These are phyloP conservation scores for Montipora capricornis DNA, from an alignment of 64 coral and sea anemone genomes.

Conservation along the genomic window DNA sequence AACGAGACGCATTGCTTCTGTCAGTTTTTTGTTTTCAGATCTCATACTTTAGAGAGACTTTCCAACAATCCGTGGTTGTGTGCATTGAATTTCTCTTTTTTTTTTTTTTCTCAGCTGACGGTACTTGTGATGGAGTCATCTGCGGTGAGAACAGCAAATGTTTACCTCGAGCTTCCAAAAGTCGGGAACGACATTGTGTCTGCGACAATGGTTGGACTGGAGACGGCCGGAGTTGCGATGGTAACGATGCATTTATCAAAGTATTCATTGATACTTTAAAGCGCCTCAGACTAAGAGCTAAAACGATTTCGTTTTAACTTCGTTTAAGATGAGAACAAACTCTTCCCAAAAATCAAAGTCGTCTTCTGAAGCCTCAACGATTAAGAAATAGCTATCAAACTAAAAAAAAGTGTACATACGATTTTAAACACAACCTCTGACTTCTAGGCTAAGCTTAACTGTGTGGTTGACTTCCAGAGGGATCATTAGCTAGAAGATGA, in stretches of 20 bases:
- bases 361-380: no score
- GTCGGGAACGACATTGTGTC: conserved; percentile 19
- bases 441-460: conserved; percentile 43
- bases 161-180: not conserved
- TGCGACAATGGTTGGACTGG: conserved; percentile 51
- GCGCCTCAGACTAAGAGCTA: no score
- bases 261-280: no score
- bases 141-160: conserved; percentile 61
- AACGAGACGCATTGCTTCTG: conserved; percentile 32
- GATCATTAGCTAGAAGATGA: no score
- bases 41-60: no score
- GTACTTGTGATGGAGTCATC: conserved; percentile 52
- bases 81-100: not conserved
- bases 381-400: no score
- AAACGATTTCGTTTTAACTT: no score
- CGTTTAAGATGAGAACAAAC: no score
- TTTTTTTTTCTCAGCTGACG: conserved; percentile 32
- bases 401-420: no score
- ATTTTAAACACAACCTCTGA: not conserved
- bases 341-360: no score
- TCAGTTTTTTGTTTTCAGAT: conserved; percentile 23
- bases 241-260: not conserved
- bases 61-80: no score
- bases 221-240: conserved; percentile 38
- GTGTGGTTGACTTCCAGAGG: no score